Base-by-base conservation (phyloP, 1,140 invertebrate genomes). In the Harlomillsia oculata region DNA sequence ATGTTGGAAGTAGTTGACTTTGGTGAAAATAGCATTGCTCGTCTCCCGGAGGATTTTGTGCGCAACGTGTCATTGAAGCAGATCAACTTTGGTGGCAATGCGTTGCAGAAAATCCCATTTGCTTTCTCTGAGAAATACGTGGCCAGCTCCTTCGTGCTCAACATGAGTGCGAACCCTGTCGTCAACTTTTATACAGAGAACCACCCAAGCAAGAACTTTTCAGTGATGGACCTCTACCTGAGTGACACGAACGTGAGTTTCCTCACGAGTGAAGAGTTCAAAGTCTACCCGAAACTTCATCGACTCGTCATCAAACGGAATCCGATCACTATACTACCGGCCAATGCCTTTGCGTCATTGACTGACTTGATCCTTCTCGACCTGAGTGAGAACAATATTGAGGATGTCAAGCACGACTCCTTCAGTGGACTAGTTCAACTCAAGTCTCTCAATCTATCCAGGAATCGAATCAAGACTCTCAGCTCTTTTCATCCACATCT, bases 201-300 rank as follows among this genome's bases (percentile, higher is more conserved):
- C 39, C 60, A 60, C 32, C 54, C 58, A 11, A 46, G 45, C n/a
- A 34, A 46, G 21, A 65, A 60, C 34, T 64, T 67, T 20, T 70
- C 79, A 11, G 74, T 92, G 0, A 80, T 87, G 69, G 85, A 89
- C 69, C 75, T 93, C 8, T 81, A 86, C 66, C 83, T 91, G 51
- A 83, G 80, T 40, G 77, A 79, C 20, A 91, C 88, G 1, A 92
- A 92, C 69, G 72, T 93, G 13, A 86, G 80, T 2, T 82, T 91
- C 45, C 77, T 94, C 4, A 89, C 87, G 0, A 87, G 85, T 39
- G 85, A 84, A 66, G 89, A 92, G 65, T 91, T 94, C 67, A 82
- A 87, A 66, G 80, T 84, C n/a, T 91, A 91, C 65, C 83, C 85
- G 3, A 78, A 80, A 0, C 72, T 94, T 9, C 76, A 84, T 62